Base-by-base conservation (phyloP, 2,888 invertebrate genomes). In the Diplolepis rosae region DNA sequence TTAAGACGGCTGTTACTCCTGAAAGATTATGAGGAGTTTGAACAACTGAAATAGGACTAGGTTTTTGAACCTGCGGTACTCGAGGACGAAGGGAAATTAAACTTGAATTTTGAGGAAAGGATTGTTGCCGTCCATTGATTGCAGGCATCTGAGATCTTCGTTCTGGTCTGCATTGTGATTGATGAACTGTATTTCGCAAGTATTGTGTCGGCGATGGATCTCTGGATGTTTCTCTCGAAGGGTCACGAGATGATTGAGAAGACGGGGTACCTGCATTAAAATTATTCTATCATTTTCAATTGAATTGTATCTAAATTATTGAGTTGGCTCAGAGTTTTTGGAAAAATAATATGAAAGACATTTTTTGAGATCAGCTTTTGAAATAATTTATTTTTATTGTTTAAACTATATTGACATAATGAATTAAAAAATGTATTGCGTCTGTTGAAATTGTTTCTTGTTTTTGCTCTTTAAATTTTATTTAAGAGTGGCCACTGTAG, bases 171-270 rank as follows among this genome's bases (percentile, higher is more conserved):
- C 85, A 85, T 56, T 84, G 85, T n/a, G 72, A 66, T n/a, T 54
- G 52, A 30, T 2, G 24, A 39, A 13, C 24, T 13, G 56, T 4
- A 65, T 79, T 84, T 45, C 84, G 81, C 65, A 85, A 79, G 69
- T 85, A 83, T 18, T 86, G 82, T 74, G 89, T 89, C 82, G 90
- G 86, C 79, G 90, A 81, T 73, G 88, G 82, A 80, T 89, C 79
- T 78, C 87, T 78, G 75, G 89, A 81, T 5, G 90, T 89, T 72
- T 86, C 87, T 66, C 87, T 81, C 1, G 91, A 91, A 35, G 90
- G 90, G 71, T 90, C 90, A 69, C 91, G 85, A 2, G 91, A 91
- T 18, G 89, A 89, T 65, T 89, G 89, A 9, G 89, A 88, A 5
- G 89, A 89, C 28, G 89, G 84, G 30, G 88, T 89, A 70, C 88